Percentiles rank a stretch among this genome's conserved stretches.
These are phyloP conservation scores for Phenganax subtilis DNA, from an alignment of 92 coral and sea anemone genomes.

Conservation along the genomic window DNA sequence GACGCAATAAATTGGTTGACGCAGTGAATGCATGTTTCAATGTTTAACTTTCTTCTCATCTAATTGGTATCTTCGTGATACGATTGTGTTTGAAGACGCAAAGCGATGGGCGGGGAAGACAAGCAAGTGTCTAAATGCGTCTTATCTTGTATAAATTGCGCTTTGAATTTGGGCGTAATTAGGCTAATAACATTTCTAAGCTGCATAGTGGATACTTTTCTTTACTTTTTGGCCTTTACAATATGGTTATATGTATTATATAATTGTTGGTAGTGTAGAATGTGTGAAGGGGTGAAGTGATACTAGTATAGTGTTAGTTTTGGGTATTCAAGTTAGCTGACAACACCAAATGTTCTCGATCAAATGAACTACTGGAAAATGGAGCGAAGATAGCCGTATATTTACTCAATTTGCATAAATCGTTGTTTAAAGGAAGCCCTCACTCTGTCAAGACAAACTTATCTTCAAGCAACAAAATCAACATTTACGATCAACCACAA, in stretches of 20 bases:
- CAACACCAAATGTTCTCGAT: neutral
- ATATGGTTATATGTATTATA: too few species aligned
- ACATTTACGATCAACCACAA: neutral
- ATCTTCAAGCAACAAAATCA: neutral
- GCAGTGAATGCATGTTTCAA: neutral
- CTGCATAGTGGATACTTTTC: too few species aligned
- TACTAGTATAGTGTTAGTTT: too few species aligned
- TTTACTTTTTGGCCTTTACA: too few species aligned
- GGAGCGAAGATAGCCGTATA: neutral
- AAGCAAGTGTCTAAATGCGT: neutral
- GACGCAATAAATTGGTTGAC: neutral
- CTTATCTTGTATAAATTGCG: neutral
- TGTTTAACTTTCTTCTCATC: neutral
- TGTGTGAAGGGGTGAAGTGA: too few species aligned
- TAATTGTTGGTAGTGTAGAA: too few species aligned
- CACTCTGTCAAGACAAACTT: neutral
- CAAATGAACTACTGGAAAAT: too few species aligned
- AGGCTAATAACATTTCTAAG: neutral
- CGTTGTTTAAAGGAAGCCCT: neutral
- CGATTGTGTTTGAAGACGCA: neutral
- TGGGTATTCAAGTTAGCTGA: neutral
- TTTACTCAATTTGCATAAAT: neutral
- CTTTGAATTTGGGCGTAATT: neutral
- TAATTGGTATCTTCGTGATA: neutral
- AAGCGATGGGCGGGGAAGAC: neutral